Evolutionary conservation across 1,140 invertebrate species (phyloP).

Genomic region (Phymorhynchus buccinoides): DNA sequence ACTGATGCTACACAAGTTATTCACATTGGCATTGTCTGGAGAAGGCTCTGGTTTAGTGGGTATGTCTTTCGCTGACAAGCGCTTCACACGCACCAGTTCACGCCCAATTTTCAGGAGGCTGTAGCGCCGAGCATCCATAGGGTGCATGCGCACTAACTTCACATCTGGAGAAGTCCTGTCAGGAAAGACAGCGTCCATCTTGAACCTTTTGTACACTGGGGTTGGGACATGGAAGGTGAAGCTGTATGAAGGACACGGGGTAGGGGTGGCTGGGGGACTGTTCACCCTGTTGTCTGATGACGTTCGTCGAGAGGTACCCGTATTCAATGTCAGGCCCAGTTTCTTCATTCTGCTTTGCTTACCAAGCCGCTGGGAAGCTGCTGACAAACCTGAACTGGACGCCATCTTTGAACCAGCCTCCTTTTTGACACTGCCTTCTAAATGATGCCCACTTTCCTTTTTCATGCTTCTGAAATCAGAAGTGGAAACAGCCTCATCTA

Average conservation of each 20-base stretch:
- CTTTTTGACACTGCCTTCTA: not conserved
- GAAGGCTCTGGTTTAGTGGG: constrained; percentile 22
- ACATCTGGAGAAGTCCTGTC: constrained; percentile 39
- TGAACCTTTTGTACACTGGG: constrained; percentile 64
- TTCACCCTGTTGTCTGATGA: constrained; percentile 15
- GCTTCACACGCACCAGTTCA: constrained; percentile 60
- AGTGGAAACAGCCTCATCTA: not conserved
- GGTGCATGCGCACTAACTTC: constrained; percentile 66
- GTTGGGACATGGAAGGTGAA: constrained; percentile 67
- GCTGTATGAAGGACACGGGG: constrained; percentile 53
- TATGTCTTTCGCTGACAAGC: constrained; percentile 52
- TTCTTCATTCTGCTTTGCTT: constrained; percentile 49
- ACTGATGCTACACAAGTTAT: constrained; percentile 13
- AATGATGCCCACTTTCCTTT: not conserved
- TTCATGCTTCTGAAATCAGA: not conserved
- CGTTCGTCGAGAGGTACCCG: not conserved
- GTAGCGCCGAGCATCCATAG: constrained; percentile 68
- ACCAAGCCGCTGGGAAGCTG: constrained; percentile 29
- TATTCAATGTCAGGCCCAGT: constrained; percentile 26
- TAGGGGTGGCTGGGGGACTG: constrained; percentile 11
- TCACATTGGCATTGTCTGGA: not conserved
- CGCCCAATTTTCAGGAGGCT: constrained; percentile 69
- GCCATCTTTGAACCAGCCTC: not conserved
- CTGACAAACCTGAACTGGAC: not conserved
- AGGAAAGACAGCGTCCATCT: constrained; percentile 47